These are phyloP conservation scores for Torymus aiolomorphi DNA, from an alignment of 2,888 invertebrate species.

Conservation along the genomic window DNA sequence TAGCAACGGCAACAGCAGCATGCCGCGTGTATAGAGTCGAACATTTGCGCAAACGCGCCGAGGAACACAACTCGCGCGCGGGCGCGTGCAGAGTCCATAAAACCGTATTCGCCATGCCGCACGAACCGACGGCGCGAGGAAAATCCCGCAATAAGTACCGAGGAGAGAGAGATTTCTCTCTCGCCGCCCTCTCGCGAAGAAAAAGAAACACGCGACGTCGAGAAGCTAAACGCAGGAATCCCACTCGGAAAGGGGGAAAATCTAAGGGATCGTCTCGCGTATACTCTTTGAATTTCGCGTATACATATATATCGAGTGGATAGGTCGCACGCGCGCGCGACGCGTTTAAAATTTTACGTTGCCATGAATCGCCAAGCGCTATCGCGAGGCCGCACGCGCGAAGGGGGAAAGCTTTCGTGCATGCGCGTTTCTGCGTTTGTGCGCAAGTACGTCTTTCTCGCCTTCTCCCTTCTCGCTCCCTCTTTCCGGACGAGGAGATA, in stretches of 20 bases:
- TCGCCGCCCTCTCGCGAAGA: no score
- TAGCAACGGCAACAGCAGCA: neutral
- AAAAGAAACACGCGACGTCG: no score
- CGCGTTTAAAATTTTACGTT: constrained; percentile 40
- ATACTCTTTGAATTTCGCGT: constrained; percentile 20
- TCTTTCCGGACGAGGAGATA: no score
- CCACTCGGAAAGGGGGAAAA: no score
- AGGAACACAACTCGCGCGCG: neutral
- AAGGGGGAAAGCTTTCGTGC: neutral
- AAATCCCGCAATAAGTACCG: constrained; percentile 46
- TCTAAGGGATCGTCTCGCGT: no score
- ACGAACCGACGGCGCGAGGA: constrained; percentile 6
- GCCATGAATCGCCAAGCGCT: constrained; percentile 29
- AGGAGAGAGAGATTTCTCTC: neutral
- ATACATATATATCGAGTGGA: constrained; percentile 18
- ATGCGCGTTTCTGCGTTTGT: constrained; percentile 5
- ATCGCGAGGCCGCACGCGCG: neutral
- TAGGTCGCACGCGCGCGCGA: constrained; percentile 7
- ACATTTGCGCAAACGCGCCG: constrained; percentile 15
- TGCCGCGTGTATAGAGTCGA: neutral
- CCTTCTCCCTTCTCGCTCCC: neutral
- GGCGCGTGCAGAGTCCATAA: constrained; percentile 24
- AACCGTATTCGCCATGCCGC: constrained; percentile 14
- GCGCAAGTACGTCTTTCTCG: neutral
- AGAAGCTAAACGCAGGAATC: no score